phyloP scores from a whole-genome alignment of 2,113 vertebrate species.

The Ariopsis seemanni region DNA sequence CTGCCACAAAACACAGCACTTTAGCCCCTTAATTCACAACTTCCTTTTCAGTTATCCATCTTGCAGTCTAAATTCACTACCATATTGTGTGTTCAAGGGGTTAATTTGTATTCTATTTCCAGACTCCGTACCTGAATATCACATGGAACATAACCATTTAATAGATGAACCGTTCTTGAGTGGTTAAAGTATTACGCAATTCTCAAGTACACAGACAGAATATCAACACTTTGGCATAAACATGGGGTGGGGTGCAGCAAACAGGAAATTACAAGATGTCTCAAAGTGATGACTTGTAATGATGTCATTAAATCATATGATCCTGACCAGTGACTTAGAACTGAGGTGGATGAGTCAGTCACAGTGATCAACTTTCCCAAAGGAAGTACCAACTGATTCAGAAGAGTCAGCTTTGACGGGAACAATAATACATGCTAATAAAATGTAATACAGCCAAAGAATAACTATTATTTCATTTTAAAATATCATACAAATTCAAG shows the following conservation, averaged over 20 bases:
- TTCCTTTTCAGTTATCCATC: neutral
- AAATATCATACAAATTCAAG: neutral
- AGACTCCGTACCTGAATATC: neutral
- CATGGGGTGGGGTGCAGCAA: neutral
- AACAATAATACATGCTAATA: neutral
- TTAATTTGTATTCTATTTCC: neutral
- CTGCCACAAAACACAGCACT: constrained; percentile 64
- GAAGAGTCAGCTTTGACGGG: neutral
- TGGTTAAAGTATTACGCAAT: neutral
- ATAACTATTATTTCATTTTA: neutral
- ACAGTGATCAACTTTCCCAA: neutral
- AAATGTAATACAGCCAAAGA: neutral
- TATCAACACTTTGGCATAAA: constrained; percentile 10
- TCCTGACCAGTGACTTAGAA: constrained; percentile 17
- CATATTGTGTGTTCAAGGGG: neutral
- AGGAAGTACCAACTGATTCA: neutral
- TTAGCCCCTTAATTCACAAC: neutral
- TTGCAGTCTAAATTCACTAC: neutral
- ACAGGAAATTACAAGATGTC: constrained; percentile 41
- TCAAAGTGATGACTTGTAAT: constrained; percentile 53
- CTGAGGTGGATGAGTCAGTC: constrained; percentile 38
- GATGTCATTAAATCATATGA: constrained; percentile 49
- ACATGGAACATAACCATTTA: neutral
- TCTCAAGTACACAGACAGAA: constrained; percentile 2
- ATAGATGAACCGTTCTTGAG: neutral